Percentiles rank a stretch among this genome's conserved stretches.
These are phyloP conservation scores for Spea hammondii DNA, from an alignment of 2,797 vertebrate genomes.

Conservation along the genomic window DNA sequence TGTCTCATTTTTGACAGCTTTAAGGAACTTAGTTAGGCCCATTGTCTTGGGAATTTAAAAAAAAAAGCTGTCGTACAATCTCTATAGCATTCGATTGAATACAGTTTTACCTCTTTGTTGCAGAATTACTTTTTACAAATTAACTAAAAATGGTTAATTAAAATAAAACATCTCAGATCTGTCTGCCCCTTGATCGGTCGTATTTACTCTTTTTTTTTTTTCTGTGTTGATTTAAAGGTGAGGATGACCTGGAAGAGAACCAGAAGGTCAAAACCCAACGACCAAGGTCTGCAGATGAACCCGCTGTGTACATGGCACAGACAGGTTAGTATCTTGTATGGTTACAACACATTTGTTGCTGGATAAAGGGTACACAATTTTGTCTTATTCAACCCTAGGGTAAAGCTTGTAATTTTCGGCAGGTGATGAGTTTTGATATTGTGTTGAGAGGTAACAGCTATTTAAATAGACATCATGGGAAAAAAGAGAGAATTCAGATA, in stretches of 20 bases:
- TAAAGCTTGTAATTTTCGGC: too few relatives aligned
- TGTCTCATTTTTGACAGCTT: neutral
- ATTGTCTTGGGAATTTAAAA: neutral
- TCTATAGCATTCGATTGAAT: too few relatives aligned
- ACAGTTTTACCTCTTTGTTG: too few relatives aligned
- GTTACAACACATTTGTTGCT: neutral
- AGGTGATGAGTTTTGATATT: too few relatives aligned
- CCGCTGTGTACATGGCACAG: conserved; percentile 96
- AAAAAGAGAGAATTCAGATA: too few relatives aligned
- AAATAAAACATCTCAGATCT: neutral
- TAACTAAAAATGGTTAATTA: too few relatives aligned
- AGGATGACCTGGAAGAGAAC: conserved; percentile 76
- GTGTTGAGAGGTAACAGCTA: too few relatives aligned
- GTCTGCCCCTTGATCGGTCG: neutral
- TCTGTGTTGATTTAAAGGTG: conserved; percentile 71
- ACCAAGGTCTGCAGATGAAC: conserved; percentile 93
- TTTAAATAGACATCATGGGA: too few relatives aligned
- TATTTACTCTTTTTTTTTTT: neutral
- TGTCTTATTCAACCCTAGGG: too few relatives aligned
- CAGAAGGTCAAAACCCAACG: conserved; percentile 97
- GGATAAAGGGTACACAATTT: neutral
- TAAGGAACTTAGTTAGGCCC: neutral
- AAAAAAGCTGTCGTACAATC: neutral
- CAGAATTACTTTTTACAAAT: too few relatives aligned
- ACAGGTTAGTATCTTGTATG: conserved; percentile 78